These are phyloP conservation scores for Papilio polyxenes DNA, from an alignment of 1,140 invertebrate genomes.

Conservation along the genomic window DNA sequence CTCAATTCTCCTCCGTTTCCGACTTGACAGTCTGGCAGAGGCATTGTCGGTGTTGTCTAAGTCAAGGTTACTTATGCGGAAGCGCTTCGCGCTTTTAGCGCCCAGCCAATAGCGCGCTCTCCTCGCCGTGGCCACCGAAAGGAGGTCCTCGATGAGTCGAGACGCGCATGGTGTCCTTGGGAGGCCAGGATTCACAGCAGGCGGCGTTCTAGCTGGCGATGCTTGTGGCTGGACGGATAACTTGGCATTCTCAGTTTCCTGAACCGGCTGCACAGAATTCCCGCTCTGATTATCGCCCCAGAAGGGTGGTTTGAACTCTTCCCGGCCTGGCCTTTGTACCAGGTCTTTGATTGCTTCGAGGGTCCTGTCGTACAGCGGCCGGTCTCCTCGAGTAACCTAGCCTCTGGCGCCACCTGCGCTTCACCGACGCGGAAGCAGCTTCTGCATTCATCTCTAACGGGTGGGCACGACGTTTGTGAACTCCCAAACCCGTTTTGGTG, in stretches of 20 bases:
- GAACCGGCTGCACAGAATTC: neutral
- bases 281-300: neutral
- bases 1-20: conserved; percentile 42
- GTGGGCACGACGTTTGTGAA: conserved; percentile 24
- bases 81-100: conserved; percentile 37
- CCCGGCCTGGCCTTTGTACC: conserved; percentile 41
- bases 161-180: neutral
- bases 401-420: conserved; percentile 42
- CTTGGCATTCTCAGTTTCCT: neutral
- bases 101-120: conserved; percentile 31
- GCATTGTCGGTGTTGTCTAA: neutral
- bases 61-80: neutral
- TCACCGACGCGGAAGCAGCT: conserved; percentile 38
- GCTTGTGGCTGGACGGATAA: neutral
- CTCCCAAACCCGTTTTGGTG: conserved; percentile 28
- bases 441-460: conserved; percentile 17
- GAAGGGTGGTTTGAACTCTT: neutral
- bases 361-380: conserved; percentile 32
- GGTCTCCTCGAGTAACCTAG: conserved; percentile 39
- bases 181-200: conserved; percentile 24
- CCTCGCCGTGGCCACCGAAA: conserved; percentile 41
- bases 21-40: neutral
- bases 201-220: neutral
- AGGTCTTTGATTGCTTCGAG: conserved; percentile 44
- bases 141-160: conserved; percentile 32